A percentile compares a stretch with the other conserved stretches of the same genome.
These are phyloP conservation scores for Pelvicachromis taeniatus DNA, from an alignment of 2,113 vertebrate genomes.

Conservation along the genomic window DNA sequence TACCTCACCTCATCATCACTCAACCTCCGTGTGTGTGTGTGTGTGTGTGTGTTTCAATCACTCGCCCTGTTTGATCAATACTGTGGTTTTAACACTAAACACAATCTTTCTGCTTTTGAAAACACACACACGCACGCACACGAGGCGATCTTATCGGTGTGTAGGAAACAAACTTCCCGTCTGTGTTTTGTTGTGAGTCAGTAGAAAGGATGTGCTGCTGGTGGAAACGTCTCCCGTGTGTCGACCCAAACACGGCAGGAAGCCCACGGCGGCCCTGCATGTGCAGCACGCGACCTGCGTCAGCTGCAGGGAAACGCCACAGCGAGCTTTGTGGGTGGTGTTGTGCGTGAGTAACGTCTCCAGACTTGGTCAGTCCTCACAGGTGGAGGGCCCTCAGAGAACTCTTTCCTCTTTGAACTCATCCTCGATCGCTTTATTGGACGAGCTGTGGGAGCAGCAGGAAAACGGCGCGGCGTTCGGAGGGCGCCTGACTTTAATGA, in stretches of 20 bases:
- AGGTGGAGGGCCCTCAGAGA: neutral
- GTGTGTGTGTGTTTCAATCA: neutral
- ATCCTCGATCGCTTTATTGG: neutral
- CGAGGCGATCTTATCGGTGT: neutral
- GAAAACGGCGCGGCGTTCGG: neutral
- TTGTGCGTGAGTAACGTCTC: neutral
- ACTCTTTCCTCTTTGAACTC: neutral
- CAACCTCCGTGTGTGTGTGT: neutral
- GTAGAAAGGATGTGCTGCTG: neutral
- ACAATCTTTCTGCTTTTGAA: neutral
- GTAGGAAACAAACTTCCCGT: neutral
- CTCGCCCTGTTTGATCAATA: constrained; percentile 26
- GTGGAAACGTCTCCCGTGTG: neutral
- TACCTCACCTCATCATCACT: no score
- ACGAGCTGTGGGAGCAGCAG: neutral
- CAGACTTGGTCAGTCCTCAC: neutral
- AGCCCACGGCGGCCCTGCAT: neutral
- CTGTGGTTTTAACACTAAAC: constrained; percentile 20
- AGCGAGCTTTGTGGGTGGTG: neutral
- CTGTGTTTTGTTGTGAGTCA: neutral
- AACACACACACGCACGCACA: neutral
- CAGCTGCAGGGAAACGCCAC: neutral
- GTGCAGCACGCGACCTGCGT: neutral
- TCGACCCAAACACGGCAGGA: neutral
- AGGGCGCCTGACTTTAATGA: neutral